Base-by-base conservation (phyloP, 2,888 invertebrate species). In the Caenorhabditis sp. region DNA sequence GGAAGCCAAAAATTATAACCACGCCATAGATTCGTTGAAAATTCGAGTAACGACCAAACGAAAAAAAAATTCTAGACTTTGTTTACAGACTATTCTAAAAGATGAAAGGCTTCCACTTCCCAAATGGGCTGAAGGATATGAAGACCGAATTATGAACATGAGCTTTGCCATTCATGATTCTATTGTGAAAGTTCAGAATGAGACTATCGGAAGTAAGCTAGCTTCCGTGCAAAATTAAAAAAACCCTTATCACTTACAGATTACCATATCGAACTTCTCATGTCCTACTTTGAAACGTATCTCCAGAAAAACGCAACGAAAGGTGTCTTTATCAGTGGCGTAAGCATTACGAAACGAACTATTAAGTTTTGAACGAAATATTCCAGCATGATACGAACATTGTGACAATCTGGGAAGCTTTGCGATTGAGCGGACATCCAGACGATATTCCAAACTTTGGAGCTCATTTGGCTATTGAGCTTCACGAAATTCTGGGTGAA, bases 321-420 rank as follows among this genome's bases (percentile, higher is more conserved):
- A 45, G 80, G 72, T 2, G 68, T 77, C 2, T 80, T 82, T 39
- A 43, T 80, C 17, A 71, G 78, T 45, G 82, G 73, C 20, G 82
- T 82, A 37, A 27, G 71, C 55, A 3, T 22, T 43, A 1, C n/a
- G 8, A 43, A 5, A 11, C 26, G 20, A 7, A n/a, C 8, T 30
- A n/a, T 43, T 46, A 8, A 20, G 13, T 0, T 8, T 37, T 20
- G 20, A 37, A 11, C n/a, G 4, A 15, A 15, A 2, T 6, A 26
- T 78, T 76, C 17, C 55, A 82, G 82, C 82, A 82, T 30, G 82
- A 82, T 55, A 78, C 80, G 2, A 82, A 80, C 48, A 30, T 82
- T 15, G 55, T 76, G 26, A 52, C 77, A 4, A 41, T 82, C 11
- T 73, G 76, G 65, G 75, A 82, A 35, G 53, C 74, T 7, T 24